Percentiles rank a stretch among this genome's conserved stretches.
phyloP scores from a whole-genome alignment of 2,797 vertebrate genomes.

The Chelmon rostratus region DNA sequence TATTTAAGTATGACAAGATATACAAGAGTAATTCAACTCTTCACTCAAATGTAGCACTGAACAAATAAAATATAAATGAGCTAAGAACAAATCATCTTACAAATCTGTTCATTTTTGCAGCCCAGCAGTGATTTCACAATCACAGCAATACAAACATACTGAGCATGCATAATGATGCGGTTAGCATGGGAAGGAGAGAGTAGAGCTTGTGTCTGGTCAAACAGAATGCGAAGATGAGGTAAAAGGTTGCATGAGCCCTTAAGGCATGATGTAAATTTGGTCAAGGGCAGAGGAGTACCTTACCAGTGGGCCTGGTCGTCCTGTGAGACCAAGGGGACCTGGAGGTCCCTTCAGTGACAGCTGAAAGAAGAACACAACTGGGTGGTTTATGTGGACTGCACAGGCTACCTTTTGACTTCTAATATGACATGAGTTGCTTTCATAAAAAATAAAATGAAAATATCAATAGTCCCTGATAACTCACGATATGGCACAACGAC shows the following conservation, averaged over 20 bases:
- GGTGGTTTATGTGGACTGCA: conserved; percentile 1
- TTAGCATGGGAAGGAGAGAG: background rate
- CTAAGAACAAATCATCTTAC: conserved; percentile 3
- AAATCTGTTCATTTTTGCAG: conserved; percentile 25
- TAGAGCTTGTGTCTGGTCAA: conserved; percentile 30
- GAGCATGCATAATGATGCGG: conserved; percentile 30
- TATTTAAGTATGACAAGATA: background rate
- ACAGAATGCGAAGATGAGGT: conserved; percentile 34
- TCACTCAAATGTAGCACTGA: conserved; percentile 18
- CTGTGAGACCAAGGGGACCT: conserved; percentile 89
- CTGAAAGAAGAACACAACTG: conserved; percentile 76
- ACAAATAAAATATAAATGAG: conserved; percentile 4
- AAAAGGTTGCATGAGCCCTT: conserved; percentile 28
- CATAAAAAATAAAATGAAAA: background rate
- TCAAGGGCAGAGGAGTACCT: conserved; percentile 67
- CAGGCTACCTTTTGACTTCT: background rate
- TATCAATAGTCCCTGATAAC: background rate
- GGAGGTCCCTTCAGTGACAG: conserved; percentile 92
- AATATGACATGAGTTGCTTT: background rate
- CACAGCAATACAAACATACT: conserved; percentile 8
- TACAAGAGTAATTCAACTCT: conserved; percentile 7
- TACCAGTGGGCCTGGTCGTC: conserved; percentile 91
- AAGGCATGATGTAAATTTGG: conserved; percentile 30
- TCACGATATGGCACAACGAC: background rate
- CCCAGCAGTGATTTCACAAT: conserved; percentile 15